Evolutionary conservation across 2,797 vertebrate genomes (phyloP), one percentile per base, ranked within the genome.

Genomic region (Leptatherina wallacei): DNA sequence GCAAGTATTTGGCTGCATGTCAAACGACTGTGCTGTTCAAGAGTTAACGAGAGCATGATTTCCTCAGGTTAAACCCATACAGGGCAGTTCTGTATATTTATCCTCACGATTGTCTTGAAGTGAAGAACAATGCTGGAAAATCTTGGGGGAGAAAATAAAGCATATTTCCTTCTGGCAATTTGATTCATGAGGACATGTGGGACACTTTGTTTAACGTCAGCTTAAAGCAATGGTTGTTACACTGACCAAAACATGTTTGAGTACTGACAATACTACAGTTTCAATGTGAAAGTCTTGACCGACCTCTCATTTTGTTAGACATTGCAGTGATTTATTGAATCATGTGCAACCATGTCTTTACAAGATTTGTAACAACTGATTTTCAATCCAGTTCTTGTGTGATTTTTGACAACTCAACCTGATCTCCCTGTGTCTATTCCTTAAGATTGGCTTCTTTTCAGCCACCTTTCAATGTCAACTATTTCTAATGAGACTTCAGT

Each of bases 11-110:
- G 84, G 79, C 73, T 73, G 5, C 33, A 24, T 59, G 33, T 67
- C 75, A 84, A 71, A 51, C 44, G 62, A 33, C 18, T 64, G 52
- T 66, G 55, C 71, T 81, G 55, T 74, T 83, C 68, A 78, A 55
- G 70, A 60, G 58, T 77, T 72, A 62, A 73, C 67, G 30, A 36
- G 22, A 78, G 54, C 24, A 61, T 61, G 60, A 74, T 69, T 76
- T 71, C 9, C 18, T 5, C 62, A 70, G 52, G 29, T 82, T 66
- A 58, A 71, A 47, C 24, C n/a, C 36, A 30, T 51, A 8, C 16
- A 47, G n/a, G 29, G 55, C 13, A 4, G 56, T 20, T 69, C 20
- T 24, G 9, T 36, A n/a, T 54, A 44, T 44, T 47, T 56, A 22
- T 61, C 9, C 63, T 0, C 6, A 56, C 6, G 8, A 6, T 65